Base-by-base conservation (phyloP, 1,140 invertebrate genomes). In the Aphelinus atriplicis region DNA sequence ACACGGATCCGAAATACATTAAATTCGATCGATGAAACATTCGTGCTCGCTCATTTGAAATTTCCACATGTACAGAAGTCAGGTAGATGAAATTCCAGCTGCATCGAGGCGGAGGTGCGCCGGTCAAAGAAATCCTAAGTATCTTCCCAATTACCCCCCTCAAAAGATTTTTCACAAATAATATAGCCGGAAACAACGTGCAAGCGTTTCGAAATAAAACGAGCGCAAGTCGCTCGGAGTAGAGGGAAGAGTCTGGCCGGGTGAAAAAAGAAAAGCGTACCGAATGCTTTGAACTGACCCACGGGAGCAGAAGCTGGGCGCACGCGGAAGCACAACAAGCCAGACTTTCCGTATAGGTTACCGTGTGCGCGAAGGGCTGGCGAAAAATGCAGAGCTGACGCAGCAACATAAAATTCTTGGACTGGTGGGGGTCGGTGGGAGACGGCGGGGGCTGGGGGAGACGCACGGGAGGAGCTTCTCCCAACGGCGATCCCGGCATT, bases 311-410 rank as follows among this genome's bases (percentile, higher is more conserved):
- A 68, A 68, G 45, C 55, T 68, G 26, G 26, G 26, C 4, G n/a
- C n/a, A 7, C 43, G 26, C 5, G 1, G 45, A 68, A 6, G n/a
- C 50, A 55, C n/a, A 48, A 26, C 0, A 7, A 47, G 55, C 0
- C 58, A 2, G 26, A 5, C 53, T 67, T 4, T 45, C 47, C 46
- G 57, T 68, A 58, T 68, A 7, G 46, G 47, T 48, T 7, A 9
- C 42, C n/a, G 10, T 3, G 9, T 42, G 7, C 51, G 43, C 56
- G 45, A 2, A 3, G 4, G 3, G 65, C 6, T 7, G 53, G 48
- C 43, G 53, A 53, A 45, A 67, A 67, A 67, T 67, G 43, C 51
- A 67, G 51, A 56, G 7, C 65, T 68, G 66, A 68, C 45, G 42
- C 55, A 57, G 10, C 55, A 68, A 7, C 56, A 58, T 48, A 68